Base-by-base conservation (phyloP, 2,113 vertebrate species). In the Antennarius striatus region DNA sequence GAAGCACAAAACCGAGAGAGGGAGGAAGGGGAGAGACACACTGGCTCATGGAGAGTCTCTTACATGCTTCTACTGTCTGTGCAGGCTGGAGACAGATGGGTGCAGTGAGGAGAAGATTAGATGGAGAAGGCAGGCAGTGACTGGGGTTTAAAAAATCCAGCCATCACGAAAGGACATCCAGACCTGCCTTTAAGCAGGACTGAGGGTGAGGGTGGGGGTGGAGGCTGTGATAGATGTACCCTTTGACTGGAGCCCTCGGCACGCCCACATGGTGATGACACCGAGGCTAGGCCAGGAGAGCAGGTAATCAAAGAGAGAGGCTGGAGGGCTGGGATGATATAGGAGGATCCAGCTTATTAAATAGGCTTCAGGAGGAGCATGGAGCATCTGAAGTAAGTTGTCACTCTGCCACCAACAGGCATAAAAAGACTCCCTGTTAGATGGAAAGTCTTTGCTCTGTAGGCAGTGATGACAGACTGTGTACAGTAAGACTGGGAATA, bases 311-410 rank as follows among this genome's bases (percentile, higher is more conserved):
- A 82, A 80, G 80, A 81, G 49, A 83, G 69, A 84, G 82, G 84
- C 84, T 75, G 40, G 22, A 66, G 75, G 86, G 81, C 79, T 67
- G 4, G 39, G 59, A 77, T 87, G 84, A 88, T 88, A 88, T 81
- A 89, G 83, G 75, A 87, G 82, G 84, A 88, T 84, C 77, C 86
- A 84, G 79, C 76, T 84, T 89, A 90, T 91, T 91, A 90, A 90
- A 90, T 83, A 81, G 86, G 85, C 85, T 84, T 87, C 82, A 84
- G 87, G 83, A 89, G 80, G 62, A 74, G 79, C 77, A 74, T 28
- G 63, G 74, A 84, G 82, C 73, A 80, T 88, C 82, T 80, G 82
- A 82, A 86, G 82, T 88, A 85, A 89, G 86, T 81, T 85, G 88
- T 89, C 84, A 85, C 75, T 77, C 80, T 71, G 81, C 77, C 82